phyloP scores from a whole-genome alignment of 1,140 invertebrate genomes.

The Cardiocondyla obscurior region DNA sequence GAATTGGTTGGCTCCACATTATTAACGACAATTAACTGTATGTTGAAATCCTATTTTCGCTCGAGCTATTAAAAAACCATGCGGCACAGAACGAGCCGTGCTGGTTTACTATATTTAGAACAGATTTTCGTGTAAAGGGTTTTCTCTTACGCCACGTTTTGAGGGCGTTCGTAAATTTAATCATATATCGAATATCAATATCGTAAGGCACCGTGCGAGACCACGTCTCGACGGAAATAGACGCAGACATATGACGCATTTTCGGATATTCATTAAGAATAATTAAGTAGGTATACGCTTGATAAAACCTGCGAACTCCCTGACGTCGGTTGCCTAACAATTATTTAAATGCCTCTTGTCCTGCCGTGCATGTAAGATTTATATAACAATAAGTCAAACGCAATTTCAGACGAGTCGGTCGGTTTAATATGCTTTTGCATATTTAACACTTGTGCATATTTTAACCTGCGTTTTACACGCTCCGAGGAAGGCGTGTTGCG shows the following conservation, averaged over 20 bases:
- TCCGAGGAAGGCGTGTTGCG: not conserved
- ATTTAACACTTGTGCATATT: not conserved
- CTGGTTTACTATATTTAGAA: not conserved
- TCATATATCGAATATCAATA: conserved; percentile 31
- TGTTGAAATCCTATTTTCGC: not conserved
- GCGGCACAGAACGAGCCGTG: too few species aligned
- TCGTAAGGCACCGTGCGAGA: not conserved
- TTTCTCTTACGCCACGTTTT: not conserved
- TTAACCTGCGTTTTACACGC: not conserved
- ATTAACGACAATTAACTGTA: not conserved
- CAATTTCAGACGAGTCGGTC: not conserved
- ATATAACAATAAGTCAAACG: not conserved
- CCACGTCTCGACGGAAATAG: conserved; percentile 10
- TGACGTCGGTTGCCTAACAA: not conserved
- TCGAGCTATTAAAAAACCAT: not conserved
- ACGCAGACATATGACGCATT: not conserved
- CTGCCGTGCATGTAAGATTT: not conserved
- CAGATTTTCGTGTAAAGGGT: not conserved
- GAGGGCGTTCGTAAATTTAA: conserved; percentile 12
- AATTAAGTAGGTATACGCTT: not conserved
- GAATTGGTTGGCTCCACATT: not conserved
- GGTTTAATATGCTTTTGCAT: not conserved
- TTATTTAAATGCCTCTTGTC: not conserved
- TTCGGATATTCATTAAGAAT: not conserved
- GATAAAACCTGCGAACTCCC: not conserved